phyloP scores from a whole-genome alignment of 2,888 invertebrate species.

The Megaustenia siamemsis region DNA sequence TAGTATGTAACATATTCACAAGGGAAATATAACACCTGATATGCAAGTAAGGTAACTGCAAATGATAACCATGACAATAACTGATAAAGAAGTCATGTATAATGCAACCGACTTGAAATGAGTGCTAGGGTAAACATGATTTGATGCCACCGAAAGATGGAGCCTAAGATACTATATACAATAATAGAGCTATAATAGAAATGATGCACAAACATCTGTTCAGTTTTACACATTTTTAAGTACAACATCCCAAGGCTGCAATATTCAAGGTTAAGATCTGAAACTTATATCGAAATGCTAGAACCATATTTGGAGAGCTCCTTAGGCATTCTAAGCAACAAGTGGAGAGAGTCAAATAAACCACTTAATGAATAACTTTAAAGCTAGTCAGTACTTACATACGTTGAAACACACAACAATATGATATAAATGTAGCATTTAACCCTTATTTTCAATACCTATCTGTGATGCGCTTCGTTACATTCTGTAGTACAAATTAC shows the following conservation, averaged over 20 bases:
- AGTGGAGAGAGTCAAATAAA: too few species aligned
- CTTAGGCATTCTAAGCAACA: too few species aligned
- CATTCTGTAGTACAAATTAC: too few species aligned
- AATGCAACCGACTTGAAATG: neutral
- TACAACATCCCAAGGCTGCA: neutral
- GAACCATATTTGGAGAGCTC: too few species aligned
- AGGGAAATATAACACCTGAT: constrained; percentile 9
- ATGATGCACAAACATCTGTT: neutral
- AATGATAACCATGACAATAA: neutral
- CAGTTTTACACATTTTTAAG: neutral
- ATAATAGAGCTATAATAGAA: neutral
- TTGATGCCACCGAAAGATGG: constrained; percentile 20
- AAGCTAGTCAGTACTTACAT: too few species aligned
- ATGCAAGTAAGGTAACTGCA: neutral
- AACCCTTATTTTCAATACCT: too few species aligned
- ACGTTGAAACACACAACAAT: neutral
- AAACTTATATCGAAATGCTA: too few species aligned
- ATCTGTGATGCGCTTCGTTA: too few species aligned
- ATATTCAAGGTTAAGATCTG: neutral
- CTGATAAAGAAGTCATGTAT: neutral
- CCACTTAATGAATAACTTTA: too few species aligned
- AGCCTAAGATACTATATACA: constrained; percentile 9
- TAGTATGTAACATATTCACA: neutral
- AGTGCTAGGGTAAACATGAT: neutral
- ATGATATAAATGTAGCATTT: neutral